Conservation (phyloP, 2,888 invertebrate species). For the Chymomyza caudatula region DNA sequence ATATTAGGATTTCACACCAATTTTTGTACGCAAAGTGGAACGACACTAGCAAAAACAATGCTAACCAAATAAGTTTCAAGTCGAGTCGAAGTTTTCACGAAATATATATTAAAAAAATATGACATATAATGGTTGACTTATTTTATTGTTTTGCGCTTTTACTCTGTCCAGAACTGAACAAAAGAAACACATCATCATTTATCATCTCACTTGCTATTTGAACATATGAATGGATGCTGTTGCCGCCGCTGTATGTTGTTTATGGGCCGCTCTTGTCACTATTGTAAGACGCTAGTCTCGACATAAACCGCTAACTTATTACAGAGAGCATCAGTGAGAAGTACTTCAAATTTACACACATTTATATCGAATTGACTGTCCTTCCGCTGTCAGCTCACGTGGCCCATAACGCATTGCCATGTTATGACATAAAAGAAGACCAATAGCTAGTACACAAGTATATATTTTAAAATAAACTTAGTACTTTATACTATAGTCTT, state of each 20-base stretch:
- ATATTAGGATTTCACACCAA: not conserved
- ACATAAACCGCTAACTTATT: slow-evolving; percentile 20
- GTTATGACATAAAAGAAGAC: slow-evolving; percentile 23
- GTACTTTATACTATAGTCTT: not conserved
- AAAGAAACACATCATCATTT: not conserved
- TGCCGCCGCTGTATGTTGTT: not conserved
- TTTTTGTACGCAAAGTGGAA: slow-evolving; percentile 9
- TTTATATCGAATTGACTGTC: not conserved
- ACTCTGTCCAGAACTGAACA: slow-evolving; percentile 14
- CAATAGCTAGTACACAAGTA: slow-evolving; percentile 5
- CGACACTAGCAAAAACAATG: not conserved
- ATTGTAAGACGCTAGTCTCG: not conserved
- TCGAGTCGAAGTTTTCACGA: not conserved
- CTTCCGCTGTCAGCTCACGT: not conserved
- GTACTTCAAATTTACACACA: not conserved
- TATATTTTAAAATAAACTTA: not conserved
- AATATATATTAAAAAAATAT: slow-evolving; percentile 1
- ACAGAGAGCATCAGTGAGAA: not conserved
- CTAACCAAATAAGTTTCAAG: not conserved
- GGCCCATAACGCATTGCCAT: not conserved
- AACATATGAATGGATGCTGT: not conserved
- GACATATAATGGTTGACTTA: slow-evolving; percentile 3
- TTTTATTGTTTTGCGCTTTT: slow-evolving; percentile 17
- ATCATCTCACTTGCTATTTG: not conserved
- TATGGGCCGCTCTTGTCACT: slow-evolving; percentile 7